These are phyloP conservation scores for Euzophera pinguis DNA, from an alignment of 2,888 invertebrate genomes.

Conservation along the genomic window DNA sequence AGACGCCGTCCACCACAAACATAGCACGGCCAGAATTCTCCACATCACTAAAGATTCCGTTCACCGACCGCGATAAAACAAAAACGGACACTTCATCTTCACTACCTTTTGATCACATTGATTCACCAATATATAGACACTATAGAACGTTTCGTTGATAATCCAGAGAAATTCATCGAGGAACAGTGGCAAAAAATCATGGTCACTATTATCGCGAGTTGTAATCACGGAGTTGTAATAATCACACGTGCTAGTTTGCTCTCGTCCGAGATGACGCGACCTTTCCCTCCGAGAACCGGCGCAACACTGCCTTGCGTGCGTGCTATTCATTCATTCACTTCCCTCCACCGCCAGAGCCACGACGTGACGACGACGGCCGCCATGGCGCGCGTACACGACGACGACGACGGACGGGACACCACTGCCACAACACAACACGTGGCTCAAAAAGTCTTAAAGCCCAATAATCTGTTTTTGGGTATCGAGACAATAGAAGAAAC, in stretches of 20 bases:
- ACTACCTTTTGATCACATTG: slow-evolving; percentile 17
- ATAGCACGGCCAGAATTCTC: slow-evolving; percentile 28
- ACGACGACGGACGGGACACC: background rate
- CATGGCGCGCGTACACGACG: too few relatives aligned
- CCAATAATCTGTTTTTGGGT: too few relatives aligned
- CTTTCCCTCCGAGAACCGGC: slow-evolving; percentile 36
- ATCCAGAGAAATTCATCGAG: slow-evolving; percentile 5
- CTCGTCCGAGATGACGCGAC: slow-evolving; percentile 26
- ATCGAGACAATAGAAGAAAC: too few relatives aligned
- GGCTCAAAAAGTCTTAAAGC: too few relatives aligned
- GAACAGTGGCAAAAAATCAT: slow-evolving; percentile 22
- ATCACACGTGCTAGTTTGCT: slow-evolving; percentile 45
- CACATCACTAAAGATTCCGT: slow-evolving; percentile 25
- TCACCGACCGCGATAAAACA: slow-evolving; percentile 34
- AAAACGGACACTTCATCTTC: slow-evolving; percentile 20
- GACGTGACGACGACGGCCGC: too few relatives aligned
- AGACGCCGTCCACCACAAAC: slow-evolving; percentile 34
- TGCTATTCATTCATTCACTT: background rate
- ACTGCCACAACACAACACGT: too few relatives aligned
- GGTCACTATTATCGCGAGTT: slow-evolving; percentile 21
- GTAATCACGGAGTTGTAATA: slow-evolving; percentile 19
- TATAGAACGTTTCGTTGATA: background rate
- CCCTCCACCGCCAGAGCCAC: slow-evolving; percentile 8
- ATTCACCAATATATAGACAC: background rate
- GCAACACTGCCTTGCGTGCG: slow-evolving; percentile 28